Percentiles rank a stretch among this genome's conserved stretches.
Conservation (phyloP, 2,113 vertebrate species). For the Polypterus senegalus region DNA sequence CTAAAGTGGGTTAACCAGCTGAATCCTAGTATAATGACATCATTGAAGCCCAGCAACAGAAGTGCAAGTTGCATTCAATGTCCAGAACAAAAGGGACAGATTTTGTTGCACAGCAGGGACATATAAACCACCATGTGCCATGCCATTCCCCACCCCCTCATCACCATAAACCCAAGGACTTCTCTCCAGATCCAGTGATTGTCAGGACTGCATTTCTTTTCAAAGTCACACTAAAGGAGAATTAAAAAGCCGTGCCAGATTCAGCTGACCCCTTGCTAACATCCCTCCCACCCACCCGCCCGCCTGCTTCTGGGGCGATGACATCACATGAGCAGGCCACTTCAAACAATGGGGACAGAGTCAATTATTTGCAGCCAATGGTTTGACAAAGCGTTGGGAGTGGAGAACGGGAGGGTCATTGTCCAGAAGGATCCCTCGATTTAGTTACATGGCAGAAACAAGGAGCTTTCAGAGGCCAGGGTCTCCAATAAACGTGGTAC, state of each 20-base stretch:
- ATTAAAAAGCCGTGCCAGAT: background rate
- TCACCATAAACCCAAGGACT: slow-evolving; percentile 3
- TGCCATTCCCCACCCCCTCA: background rate
- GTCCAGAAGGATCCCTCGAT: slow-evolving; percentile 34
- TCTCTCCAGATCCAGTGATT: background rate
- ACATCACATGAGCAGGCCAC: slow-evolving; percentile 3
- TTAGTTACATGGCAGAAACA: slow-evolving; percentile 41
- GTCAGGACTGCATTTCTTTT: background rate
- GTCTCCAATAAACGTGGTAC: slow-evolving; percentile 32
- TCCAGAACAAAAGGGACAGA: slow-evolving; percentile 27
- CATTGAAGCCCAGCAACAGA: slow-evolving; percentile 35
- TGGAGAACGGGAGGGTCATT: slow-evolving; percentile 27
- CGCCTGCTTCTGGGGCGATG: slow-evolving; percentile 9
- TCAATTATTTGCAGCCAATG: slow-evolving; percentile 23
- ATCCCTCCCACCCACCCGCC: slow-evolving; percentile 7
- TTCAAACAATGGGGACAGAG: slow-evolving; percentile 22
- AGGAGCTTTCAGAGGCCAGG: slow-evolving; percentile 39
- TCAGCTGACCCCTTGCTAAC: background rate
- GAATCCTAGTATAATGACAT: slow-evolving; percentile 54
- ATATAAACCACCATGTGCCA: slow-evolving; percentile 32
- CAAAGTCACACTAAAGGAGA: background rate
- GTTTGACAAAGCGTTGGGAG: slow-evolving; percentile 23
- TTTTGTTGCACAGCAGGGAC: slow-evolving; percentile 51
- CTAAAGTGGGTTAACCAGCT: slow-evolving; percentile 27
- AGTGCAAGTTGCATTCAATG: slow-evolving; percentile 13